These are phyloP conservation scores for Caenorhabditis drosophilae DNA, from an alignment of 2,888 invertebrate genomes.

Conservation along the genomic window DNA sequence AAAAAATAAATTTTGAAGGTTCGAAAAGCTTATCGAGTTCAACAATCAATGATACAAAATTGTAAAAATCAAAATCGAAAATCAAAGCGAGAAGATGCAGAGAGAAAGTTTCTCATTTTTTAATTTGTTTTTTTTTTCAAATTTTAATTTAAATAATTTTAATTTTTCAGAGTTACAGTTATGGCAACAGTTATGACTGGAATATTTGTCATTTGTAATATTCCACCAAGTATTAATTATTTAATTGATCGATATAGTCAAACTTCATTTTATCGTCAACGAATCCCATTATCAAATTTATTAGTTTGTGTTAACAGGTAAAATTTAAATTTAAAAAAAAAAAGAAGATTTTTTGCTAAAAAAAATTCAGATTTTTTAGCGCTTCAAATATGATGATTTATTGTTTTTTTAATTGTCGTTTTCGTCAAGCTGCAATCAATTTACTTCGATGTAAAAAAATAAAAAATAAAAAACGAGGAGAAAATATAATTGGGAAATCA, in stretches of 20 bases:
- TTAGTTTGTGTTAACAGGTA: conserved; percentile 68
- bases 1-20: conserved; percentile 7
- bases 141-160: background rate
- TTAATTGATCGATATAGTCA: conserved; percentile 49
- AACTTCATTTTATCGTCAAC: conserved; percentile 25
- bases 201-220: conserved; percentile 61
- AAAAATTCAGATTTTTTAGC: conserved; percentile 38
- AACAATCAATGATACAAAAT: conserved; percentile 26
- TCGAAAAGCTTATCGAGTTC: conserved; percentile 31
- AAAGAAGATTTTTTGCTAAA: background rate
- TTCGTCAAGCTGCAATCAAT: conserved; percentile 46
- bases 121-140: too few relatives aligned
- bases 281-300: conserved; percentile 63
- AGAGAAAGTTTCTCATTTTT: conserved; percentile 39
- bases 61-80: too few relatives aligned
- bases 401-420: conserved; percentile 65
- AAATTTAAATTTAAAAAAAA: background rate
- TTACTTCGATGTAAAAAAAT: conserved; percentile 14
- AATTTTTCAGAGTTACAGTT: conserved; percentile 52
- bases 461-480: conserved; percentile 3
- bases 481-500: conserved; percentile 16
- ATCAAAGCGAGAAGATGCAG: conserved; percentile 55
- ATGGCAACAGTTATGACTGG: conserved; percentile 65
- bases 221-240: conserved; percentile 52
- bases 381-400: conserved; percentile 68